Conservation (phyloP, 2,797 vertebrate species). For the Halcyon badia region DNA sequence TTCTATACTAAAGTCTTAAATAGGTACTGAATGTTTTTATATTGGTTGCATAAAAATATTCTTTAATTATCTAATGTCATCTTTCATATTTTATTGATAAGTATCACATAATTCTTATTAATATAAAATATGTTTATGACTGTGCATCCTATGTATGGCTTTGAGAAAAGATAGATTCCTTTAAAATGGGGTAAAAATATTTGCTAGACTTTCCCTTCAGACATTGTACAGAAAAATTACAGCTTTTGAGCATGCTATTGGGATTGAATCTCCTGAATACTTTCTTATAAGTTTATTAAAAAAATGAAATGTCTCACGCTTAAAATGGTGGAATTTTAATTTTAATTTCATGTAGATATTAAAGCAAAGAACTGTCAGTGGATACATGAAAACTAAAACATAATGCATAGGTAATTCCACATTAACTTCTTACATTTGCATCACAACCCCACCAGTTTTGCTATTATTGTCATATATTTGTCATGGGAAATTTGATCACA, state of each 20-base stretch:
- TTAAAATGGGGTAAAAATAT: neutral
- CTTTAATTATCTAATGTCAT: neutral
- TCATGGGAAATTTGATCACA: neutral
- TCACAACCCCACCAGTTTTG: neutral
- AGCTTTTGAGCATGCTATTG: neutral
- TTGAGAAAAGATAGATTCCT: neutral
- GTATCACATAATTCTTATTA: neutral
- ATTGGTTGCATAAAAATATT: neutral
- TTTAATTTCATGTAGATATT: neutral
- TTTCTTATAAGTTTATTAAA: neutral
- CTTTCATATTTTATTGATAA: neutral
- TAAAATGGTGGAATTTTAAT: neutral
- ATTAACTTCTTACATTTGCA: neutral
- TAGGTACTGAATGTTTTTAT: neutral
- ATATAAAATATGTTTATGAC: neutral
- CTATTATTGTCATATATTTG: neutral
- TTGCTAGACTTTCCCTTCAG: neutral
- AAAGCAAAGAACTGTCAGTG: neutral
- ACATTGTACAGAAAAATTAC: neutral
- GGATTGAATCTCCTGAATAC: neutral
- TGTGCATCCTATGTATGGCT: neutral
- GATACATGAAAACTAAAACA: neutral
- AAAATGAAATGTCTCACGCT: neutral
- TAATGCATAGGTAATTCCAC: neutral
- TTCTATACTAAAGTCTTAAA: neutral